Percentiles rank a stretch among this genome's conserved stretches.
Conservation (phyloP, 2,888 invertebrate species). For the Dermolepida albohirtum region DNA sequence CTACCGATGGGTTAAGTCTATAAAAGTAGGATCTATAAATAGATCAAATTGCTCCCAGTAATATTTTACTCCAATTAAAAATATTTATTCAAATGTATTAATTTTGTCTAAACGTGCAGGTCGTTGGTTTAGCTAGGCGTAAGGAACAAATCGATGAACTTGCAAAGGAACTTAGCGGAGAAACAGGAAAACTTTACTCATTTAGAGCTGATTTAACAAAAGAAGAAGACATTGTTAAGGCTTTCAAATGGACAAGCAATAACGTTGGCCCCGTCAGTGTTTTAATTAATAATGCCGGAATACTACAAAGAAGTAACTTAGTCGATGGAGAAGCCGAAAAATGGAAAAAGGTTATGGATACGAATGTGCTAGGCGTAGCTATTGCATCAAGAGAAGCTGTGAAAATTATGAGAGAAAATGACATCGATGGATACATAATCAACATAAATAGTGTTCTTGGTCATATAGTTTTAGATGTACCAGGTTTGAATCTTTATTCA, state of each 20-base stretch:
- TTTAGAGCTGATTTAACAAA: conserved; percentile 47
- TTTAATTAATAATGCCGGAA: conserved; percentile 51
- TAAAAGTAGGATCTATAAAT: no score
- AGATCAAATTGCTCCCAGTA: no score
- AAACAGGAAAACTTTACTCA: conserved; percentile 44
- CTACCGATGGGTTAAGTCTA: no score
- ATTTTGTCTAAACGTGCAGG: conserved; percentile 37
- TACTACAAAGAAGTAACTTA: conserved; percentile 42
- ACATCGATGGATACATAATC: conserved; percentile 50
- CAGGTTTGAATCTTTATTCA: conserved; percentile 45
- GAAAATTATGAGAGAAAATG: conserved; percentile 47
- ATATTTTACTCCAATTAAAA: no score
- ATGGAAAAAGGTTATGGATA: conserved; percentile 46
- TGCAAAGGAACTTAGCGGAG: conserved; percentile 38
- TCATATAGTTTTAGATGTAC: conserved; percentile 42
- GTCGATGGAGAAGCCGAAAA: conserved; percentile 45
- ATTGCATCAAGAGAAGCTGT: conserved; percentile 48
- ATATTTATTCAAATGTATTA: no score
- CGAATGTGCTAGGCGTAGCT: conserved; percentile 45
- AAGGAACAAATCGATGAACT: conserved; percentile 44
- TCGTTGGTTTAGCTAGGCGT: conserved; percentile 48
- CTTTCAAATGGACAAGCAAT: conserved; percentile 48
- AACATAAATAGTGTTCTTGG: conserved; percentile 51
- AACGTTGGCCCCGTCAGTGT: conserved; percentile 50
- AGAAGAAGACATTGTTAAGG: conserved; percentile 49